A percentile compares a stretch with the other conserved stretches of the same genome.
These are phyloP conservation scores for Tetrao urogallus DNA, from an alignment of 2,113 vertebrate species.

Conservation along the genomic window DNA sequence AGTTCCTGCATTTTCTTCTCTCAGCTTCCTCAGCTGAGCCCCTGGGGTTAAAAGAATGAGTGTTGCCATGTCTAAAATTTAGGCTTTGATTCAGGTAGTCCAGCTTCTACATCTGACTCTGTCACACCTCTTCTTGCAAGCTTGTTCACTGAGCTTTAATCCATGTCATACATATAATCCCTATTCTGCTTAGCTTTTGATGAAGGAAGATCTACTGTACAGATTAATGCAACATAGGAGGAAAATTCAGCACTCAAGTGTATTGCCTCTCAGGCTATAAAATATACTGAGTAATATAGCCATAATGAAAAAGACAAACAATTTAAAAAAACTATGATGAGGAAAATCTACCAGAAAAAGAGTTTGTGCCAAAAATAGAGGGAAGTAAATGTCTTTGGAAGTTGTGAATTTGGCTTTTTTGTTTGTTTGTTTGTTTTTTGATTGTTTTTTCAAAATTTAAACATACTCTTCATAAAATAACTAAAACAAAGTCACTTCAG, in stretches of 20 bases:
- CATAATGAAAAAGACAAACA: background rate
- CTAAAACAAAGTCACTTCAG: background rate
- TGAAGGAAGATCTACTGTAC: background rate
- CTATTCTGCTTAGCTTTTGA: background rate
- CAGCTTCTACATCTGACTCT: background rate
- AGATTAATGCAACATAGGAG: background rate
- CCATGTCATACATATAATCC: background rate
- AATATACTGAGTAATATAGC: background rate
- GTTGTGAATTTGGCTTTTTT: background rate
- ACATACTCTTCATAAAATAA: background rate
- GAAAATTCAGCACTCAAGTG: background rate
- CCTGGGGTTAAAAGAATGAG: background rate
- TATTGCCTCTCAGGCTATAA: background rate
- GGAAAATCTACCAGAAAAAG: background rate
- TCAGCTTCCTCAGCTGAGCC: background rate
- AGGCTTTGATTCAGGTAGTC: background rate
- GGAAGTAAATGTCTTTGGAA: background rate
- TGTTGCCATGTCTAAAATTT: background rate
- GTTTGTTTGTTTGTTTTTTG: no score
- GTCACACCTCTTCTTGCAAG: background rate
- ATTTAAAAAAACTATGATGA: no score
- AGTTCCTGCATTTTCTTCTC: background rate
- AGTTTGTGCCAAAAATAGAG: background rate
- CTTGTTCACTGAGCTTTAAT: background rate
- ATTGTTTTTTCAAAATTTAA: background rate